These are phyloP conservation scores for Bombycilla garrulus DNA, from an alignment of 2,113 vertebrate genomes.

Conservation along the genomic window DNA sequence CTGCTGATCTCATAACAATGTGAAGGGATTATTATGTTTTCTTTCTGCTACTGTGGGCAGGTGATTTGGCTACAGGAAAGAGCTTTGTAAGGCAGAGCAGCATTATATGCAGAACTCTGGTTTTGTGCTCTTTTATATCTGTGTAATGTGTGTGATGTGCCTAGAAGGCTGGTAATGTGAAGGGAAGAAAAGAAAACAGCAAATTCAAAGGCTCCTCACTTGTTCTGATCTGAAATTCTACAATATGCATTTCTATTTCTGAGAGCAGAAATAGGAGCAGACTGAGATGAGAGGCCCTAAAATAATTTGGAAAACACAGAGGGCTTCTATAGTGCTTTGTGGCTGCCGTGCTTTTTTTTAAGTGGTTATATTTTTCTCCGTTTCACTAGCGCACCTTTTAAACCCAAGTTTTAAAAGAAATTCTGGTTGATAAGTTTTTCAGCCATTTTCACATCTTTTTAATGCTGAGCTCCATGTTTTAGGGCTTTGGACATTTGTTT, in stretches of 20 bases:
- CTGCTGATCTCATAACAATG: not conserved
- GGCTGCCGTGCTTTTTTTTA: not conserved
- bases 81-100: not conserved
- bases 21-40: not conserved
- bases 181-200: rapidly evolving
- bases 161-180: not conserved
- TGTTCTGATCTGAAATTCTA: too few species aligned
- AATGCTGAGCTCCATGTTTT: not conserved
- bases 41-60: not conserved
- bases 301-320: not conserved
- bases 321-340: not conserved
- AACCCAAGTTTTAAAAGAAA: not conserved
- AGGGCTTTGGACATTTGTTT: not conserved
- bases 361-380: not conserved
- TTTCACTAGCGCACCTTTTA: not conserved
- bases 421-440: not conserved
- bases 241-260: not conserved
- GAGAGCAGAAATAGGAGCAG: not conserved
- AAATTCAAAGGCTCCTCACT: not conserved
- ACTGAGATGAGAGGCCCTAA: not conserved
- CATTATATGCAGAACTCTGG: not conserved
- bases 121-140: not conserved
- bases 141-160: not conserved
- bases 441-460: not conserved
- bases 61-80: not conserved